A percentile compares a stretch with the other conserved stretches of the same genome.
phyloP scores from a whole-genome alignment of 2,888 invertebrate genomes.

The Ormyrus nitidulus region DNA sequence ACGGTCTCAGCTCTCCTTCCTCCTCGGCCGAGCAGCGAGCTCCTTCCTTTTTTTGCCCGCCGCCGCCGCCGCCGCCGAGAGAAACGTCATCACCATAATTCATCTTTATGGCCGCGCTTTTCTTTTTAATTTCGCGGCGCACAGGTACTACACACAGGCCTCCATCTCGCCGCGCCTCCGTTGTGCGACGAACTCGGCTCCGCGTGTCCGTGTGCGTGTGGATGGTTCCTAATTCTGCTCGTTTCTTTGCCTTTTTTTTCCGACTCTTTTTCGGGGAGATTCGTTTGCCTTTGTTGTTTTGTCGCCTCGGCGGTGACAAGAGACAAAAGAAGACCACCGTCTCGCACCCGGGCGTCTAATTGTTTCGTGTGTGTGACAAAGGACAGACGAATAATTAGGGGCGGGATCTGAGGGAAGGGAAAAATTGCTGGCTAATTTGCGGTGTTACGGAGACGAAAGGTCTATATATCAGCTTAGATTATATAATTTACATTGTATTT shows the following conservation, averaged over 20 bases:
- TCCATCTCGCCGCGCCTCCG: too few relatives aligned
- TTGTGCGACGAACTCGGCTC: too few relatives aligned
- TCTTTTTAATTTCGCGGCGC: slow-evolving; percentile 56
- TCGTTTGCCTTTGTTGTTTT: slow-evolving; percentile 10
- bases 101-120: slow-evolving; percentile 59
- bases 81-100: slow-evolving; percentile 60
- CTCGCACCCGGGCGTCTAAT: slow-evolving; percentile 30
- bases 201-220: not conserved
- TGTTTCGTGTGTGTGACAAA: slow-evolving; percentile 39
- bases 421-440: too few relatives aligned
- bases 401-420: not conserved
- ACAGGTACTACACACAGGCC: slow-evolving; percentile 26
- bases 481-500: too few relatives aligned
- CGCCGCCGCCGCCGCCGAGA: slow-evolving; percentile 28
- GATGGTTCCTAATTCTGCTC: not conserved
- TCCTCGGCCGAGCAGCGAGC: not conserved
- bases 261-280: not conserved
- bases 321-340: slow-evolving; percentile 32
- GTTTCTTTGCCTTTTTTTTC: slow-evolving; percentile 3
- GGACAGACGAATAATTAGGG: slow-evolving; percentile 31
- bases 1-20: slow-evolving; percentile 43
- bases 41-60: not conserved
- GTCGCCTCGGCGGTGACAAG: slow-evolving; percentile 45
- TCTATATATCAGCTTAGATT: too few relatives aligned
- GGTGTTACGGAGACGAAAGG: too few relatives aligned